These are phyloP conservation scores for Camponotus fellah DNA, from an alignment of 2,888 invertebrate genomes.

Conservation along the genomic window DNA sequence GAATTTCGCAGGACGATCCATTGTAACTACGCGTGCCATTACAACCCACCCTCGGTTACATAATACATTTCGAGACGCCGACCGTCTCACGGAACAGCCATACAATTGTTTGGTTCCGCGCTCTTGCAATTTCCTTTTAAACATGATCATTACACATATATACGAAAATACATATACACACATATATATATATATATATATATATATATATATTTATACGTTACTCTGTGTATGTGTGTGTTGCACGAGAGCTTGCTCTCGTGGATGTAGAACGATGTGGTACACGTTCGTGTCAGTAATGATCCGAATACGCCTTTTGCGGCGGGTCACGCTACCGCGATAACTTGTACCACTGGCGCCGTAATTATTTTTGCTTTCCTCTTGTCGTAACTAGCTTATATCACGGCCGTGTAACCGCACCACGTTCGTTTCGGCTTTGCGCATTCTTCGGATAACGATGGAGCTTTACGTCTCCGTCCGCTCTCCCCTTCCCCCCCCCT, in stretches of 20 bases:
- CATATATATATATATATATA: not conserved
- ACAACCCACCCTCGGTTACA: not conserved
- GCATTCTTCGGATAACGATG: slow-evolving; percentile 41
- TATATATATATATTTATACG: not conserved
- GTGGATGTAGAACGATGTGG: slow-evolving; percentile 62
- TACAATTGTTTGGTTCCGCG: slow-evolving; percentile 51
- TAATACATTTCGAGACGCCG: slow-evolving; percentile 42
- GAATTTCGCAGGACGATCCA: slow-evolving; percentile 11
- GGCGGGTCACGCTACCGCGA: slow-evolving; percentile 75
- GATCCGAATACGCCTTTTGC: slow-evolving; percentile 66
- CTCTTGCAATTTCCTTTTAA: slow-evolving; percentile 64
- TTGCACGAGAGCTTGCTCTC: slow-evolving; percentile 47
- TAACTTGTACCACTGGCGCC: slow-evolving; percentile 58
- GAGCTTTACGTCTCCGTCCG: not conserved
- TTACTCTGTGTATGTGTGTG: not conserved
- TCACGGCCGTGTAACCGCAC: slow-evolving; percentile 25
- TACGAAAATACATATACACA: not conserved
- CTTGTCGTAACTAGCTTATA: slow-evolving; percentile 49
- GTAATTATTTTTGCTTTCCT: slow-evolving; percentile 69
- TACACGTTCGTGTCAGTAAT: slow-evolving; percentile 76
- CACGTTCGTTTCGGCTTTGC: slow-evolving; percentile 31
- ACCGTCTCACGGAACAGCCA: not conserved
- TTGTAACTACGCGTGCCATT: slow-evolving; percentile 9
- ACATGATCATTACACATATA: slow-evolving; percentile 49
- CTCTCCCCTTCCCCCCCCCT: no score